A percentile compares a stretch with the other conserved stretches of the same genome.
Evolutionary conservation across 1,140 invertebrate genomes (phyloP).

Genomic region (Sogatella furcifera): DNA sequence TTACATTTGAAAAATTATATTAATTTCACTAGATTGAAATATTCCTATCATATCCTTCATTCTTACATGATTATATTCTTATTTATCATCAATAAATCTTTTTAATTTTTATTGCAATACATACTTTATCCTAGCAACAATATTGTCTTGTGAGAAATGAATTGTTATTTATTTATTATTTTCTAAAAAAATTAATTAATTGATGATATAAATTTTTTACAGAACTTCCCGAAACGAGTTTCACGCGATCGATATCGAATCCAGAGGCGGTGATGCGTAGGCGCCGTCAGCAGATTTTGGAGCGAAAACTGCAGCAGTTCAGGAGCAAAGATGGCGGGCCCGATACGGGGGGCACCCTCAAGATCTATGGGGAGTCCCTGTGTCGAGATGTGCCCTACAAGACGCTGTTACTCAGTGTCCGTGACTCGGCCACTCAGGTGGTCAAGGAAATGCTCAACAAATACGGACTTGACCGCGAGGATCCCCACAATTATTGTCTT

Average conservation of each 20-base stretch:
- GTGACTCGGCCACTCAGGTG: slow-evolving; percentile 83
- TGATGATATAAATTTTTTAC: slow-evolving; percentile 29
- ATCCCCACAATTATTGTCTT: slow-evolving; percentile 85
- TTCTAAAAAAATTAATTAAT: too few species aligned
- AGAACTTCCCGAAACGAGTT: slow-evolving; percentile 96
- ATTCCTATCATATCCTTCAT: too few species aligned
- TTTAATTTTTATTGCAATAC: too few species aligned
- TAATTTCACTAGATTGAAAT: too few species aligned
- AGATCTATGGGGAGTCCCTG: slow-evolving; percentile 95
- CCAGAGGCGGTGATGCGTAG: slow-evolving; percentile 98
- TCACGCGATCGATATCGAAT: slow-evolving; percentile 97
- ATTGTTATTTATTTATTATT: too few species aligned
- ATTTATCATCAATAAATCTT: too few species aligned
- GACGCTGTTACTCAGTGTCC: slow-evolving; percentile 85
- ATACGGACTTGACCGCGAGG: slow-evolving; percentile 82
- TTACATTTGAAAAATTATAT: too few species aligned
- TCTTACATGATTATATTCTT: too few species aligned
- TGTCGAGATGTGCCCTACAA: slow-evolving; percentile 97
- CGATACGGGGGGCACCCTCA: slow-evolving; percentile 80
- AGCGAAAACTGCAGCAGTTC: slow-evolving; percentile 94
- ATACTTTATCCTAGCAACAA: too few species aligned
- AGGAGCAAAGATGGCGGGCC: slow-evolving; percentile 55
- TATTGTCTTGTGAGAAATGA: too few species aligned
- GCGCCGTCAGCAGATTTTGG: slow-evolving; percentile 91
- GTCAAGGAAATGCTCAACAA: slow-evolving; percentile 95